Percentiles rank a stretch among this genome's conserved stretches.
Evolutionary conservation across 2,113 vertebrate species (phyloP).

Genomic region (Himantopus leucocephalus): DNA sequence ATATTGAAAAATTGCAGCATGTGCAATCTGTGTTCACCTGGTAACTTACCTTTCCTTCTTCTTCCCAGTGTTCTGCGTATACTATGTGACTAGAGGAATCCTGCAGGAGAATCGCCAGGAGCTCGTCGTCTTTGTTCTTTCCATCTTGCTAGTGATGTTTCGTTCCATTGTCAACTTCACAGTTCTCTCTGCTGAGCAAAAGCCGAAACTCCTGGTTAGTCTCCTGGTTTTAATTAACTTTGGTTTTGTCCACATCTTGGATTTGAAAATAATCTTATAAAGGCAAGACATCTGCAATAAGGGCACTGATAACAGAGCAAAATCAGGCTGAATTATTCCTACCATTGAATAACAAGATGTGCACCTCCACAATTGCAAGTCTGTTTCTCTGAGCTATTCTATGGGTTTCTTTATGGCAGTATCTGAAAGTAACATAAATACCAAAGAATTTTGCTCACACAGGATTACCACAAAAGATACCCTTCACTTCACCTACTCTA

Average conservation of each 20-base stretch:
- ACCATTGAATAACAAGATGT: background rate
- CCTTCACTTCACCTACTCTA: background rate
- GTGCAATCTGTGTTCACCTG: background rate
- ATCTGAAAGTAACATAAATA: background rate
- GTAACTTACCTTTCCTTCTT: background rate
- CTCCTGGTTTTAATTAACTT: background rate
- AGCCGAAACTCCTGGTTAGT: conserved; percentile 73
- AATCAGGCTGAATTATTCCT: background rate
- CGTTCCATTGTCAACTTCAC: conserved; percentile 83
- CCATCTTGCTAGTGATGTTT: conserved; percentile 76
- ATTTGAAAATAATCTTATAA: background rate
- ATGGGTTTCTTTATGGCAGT: background rate
- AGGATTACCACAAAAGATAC: background rate
- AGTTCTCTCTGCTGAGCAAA: conserved; percentile 56
- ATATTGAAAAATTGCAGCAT: rapidly evolving
- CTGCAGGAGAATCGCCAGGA: conserved; percentile 88
- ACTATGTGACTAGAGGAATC: conserved; percentile 82
- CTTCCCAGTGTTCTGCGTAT: conserved; percentile 80
- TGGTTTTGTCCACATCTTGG: background rate
- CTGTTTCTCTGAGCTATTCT: background rate
- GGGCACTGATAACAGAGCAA: background rate
- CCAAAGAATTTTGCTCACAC: background rate
- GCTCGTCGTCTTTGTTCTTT: conserved; percentile 79
- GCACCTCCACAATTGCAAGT: background rate
- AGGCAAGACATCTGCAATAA: background rate